Evolutionary conservation across 2,113 vertebrate species (phyloP), one percentile per base, ranked within the genome.

Genomic region (Amphiprion percula): DNA sequence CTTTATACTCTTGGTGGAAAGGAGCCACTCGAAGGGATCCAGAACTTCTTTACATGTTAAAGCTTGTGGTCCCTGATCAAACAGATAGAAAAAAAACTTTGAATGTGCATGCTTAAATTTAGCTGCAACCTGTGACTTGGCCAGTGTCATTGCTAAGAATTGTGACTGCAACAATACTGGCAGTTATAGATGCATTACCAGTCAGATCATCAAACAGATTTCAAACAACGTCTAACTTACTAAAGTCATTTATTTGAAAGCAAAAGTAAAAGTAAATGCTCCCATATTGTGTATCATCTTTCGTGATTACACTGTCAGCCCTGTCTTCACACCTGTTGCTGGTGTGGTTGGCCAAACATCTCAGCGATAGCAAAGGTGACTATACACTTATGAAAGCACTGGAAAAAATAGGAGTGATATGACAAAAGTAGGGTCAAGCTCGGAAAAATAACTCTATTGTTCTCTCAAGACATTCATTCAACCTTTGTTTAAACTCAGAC

Each of bases 21-120:
- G 72, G 33, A 94, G 79, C 89, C 91, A 93, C 47, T 86, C 79
- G 10, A 93, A 93, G 17, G 85, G 82, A 23, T 17, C 24, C 66
- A 92, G 24, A 14, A 91, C 4, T 9, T 81, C 56, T n/a, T 83
- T 76, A 81, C 94, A 95, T 26, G 70, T 77, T 19, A 66, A 15
- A 55, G 19, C 0, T 2, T 62, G 39, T 26, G 56, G n/a, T n/a
- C 61, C 10, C 91, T 93, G n/a, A 26, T 11, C 9, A 61, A 77
- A 78, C 10, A 80, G 6, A 56, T 17, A 71, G 14, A n/a, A 11
- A 46, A 44, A 77, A 19, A 44, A 77, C 17, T 10, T 21, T 8
- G 12, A 15, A n/a, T 10, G 14, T 44, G 15, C 56, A 28, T 28
- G 5, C 11, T 37, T 37, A 37, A 10, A 37, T 37, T 37, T 7